A percentile compares a stretch with the other conserved stretches of the same genome.
These are phyloP conservation scores for Rapana venosa DNA, from an alignment of 2,888 invertebrate genomes.

Conservation along the genomic window DNA sequence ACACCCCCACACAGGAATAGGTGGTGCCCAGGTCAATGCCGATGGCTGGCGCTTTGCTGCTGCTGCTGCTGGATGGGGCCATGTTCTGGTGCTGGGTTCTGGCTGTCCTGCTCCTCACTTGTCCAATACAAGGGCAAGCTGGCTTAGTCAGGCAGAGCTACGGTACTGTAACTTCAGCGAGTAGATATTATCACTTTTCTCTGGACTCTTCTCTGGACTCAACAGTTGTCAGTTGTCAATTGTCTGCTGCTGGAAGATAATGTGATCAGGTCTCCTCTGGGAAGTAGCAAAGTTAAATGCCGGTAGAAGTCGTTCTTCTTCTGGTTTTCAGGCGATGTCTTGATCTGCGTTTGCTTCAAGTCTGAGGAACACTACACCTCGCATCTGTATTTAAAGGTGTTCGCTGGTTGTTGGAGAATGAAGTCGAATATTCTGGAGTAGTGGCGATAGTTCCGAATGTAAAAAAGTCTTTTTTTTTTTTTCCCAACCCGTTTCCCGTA, in stretches of 20 bases:
- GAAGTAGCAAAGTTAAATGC: too few relatives aligned
- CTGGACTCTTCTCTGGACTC: too few relatives aligned
- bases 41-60: conserved; percentile 80
- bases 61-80: not conserved
- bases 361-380: not conserved
- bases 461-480: too few relatives aligned
- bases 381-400: not conserved
- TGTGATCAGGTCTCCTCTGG: too few relatives aligned
- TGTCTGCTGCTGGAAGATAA: too few relatives aligned
- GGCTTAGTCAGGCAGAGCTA: not conserved
- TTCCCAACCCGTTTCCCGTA: too few relatives aligned
- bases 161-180: not conserved
- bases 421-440: not conserved
- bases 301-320: not conserved
- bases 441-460: not conserved
- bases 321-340: not conserved
- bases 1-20: conserved; percentile 82
- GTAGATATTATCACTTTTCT: too few relatives aligned
- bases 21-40: conserved; percentile 95
- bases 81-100: too few relatives aligned
- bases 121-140: too few relatives aligned
- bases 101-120: not conserved
- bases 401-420: not conserved
- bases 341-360: not conserved
- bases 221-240: not conserved